Evolutionary conservation across 2,113 vertebrate species (phyloP).

Genomic region (Rattus rattus): DNA sequence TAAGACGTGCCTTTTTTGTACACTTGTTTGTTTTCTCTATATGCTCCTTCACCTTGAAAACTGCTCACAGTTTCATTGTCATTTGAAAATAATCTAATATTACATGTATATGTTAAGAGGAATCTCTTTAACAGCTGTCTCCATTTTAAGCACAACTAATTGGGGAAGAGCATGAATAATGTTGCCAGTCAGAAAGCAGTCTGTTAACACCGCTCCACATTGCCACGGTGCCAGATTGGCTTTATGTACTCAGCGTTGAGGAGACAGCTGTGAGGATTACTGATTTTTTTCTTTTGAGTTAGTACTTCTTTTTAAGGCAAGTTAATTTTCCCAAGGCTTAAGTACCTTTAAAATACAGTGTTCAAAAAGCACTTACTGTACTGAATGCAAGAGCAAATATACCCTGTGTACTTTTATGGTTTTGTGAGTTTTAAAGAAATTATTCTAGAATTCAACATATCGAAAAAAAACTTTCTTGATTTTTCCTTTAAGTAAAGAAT

Average conservation of each 20-base stretch:
- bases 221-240: neutral
- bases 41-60: slow-evolving; percentile 38
- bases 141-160: slow-evolving; percentile 70
- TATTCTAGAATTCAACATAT: neutral
- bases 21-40: slow-evolving; percentile 44
- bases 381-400: slow-evolving; percentile 29
- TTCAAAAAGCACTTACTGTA: slow-evolving; percentile 48
- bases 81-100: slow-evolving; percentile 65
- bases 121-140: slow-evolving; percentile 66
- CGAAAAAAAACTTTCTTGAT: neutral
- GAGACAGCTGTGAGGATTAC: slow-evolving; percentile 56
- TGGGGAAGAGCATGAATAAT: slow-evolving; percentile 69
- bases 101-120: slow-evolving; percentile 59
- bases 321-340: slow-evolving; percentile 63
- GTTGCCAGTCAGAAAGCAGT: slow-evolving; percentile 50
- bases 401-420: neutral
- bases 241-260: slow-evolving; percentile 51
- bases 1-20: neutral
- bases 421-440: neutral
- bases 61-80: slow-evolving; percentile 37
- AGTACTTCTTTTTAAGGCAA: slow-evolving; percentile 55
- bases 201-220: neutral
- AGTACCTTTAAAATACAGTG: slow-evolving; percentile 31
- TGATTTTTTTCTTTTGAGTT: slow-evolving; percentile 41
- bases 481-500: neutral